These are phyloP conservation scores for Tragelaphus eurycerus DNA, from an alignment of 2,797 vertebrate genomes.

Conservation along the genomic window DNA sequence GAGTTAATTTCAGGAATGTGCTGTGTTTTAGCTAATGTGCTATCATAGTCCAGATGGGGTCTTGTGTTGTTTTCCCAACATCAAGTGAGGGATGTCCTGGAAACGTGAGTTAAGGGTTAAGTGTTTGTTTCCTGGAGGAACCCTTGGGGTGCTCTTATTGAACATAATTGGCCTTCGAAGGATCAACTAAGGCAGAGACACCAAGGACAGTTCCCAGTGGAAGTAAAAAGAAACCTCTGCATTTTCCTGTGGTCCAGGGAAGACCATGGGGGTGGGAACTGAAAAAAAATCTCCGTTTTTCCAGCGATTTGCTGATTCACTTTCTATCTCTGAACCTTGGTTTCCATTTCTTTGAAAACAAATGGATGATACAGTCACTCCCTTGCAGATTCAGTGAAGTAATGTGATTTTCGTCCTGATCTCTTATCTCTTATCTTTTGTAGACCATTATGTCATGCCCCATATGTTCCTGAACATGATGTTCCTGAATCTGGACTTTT, in stretches of 20 bases:
- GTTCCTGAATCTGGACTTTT: not conserved
- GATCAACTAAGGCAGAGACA: not conserved
- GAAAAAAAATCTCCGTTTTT: not conserved
- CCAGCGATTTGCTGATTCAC: not conserved
- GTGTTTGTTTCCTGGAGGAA: not conserved
- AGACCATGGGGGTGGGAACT: accelerated
- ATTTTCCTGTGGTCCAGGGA: not conserved
- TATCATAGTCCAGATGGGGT: not conserved
- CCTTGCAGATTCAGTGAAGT: not conserved
- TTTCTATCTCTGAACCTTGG: not conserved
- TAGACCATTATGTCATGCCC: not conserved
- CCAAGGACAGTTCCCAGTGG: not conserved
- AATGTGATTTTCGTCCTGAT: not conserved
- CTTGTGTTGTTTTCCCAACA: not conserved
- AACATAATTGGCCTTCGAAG: not conserved
- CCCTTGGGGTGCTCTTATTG: not conserved
- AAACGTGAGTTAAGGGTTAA: not conserved
- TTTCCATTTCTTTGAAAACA: not conserved
- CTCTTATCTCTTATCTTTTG: not conserved
- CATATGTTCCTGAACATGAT: too few relatives aligned
- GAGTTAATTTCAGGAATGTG: not conserved
- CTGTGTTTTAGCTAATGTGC: not conserved
- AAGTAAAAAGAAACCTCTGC: not conserved
- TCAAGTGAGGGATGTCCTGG: not conserved
- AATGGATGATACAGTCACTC: not conserved